Conservation (phyloP, 2,888 invertebrate species). For the Meandrusa payeni region DNA sequence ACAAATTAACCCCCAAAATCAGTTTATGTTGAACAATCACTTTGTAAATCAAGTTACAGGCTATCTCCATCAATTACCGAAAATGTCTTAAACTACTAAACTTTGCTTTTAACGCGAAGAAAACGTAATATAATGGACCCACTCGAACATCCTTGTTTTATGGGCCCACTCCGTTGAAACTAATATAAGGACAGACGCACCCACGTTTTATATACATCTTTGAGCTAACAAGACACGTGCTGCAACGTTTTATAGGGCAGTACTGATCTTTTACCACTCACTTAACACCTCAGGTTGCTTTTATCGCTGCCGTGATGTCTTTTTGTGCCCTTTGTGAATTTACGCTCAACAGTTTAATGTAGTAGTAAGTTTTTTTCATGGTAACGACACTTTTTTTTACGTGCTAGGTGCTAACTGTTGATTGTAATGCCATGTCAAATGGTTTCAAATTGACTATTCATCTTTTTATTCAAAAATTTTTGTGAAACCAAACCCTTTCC, state of each 20-base stretch:
- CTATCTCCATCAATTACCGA: constrained; percentile 25
- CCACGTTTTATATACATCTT: constrained; percentile 26
- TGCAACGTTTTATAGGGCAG: constrained; percentile 32
- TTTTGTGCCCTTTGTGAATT: constrained; percentile 21
- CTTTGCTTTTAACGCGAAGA: constrained; percentile 32
- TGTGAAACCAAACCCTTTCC: no score
- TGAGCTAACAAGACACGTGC: constrained; percentile 34
- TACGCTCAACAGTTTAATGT: constrained; percentile 19
- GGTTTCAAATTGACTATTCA: no score
- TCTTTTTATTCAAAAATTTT: no score
- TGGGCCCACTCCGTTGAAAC: constrained; percentile 33
- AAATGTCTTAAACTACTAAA: constrained; percentile 30
- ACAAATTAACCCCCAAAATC: no score
- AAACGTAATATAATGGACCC: constrained; percentile 33
- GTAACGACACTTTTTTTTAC: constrained; percentile 1
- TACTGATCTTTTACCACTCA: constrained; percentile 25
- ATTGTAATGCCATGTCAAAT: no score
- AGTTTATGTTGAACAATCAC: neutral
- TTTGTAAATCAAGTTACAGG: constrained; percentile 15
- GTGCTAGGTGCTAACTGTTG: neutral
- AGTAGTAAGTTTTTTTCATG: no score
- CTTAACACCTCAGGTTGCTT: constrained; percentile 23
- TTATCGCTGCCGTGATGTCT: constrained; percentile 16
- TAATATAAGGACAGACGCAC: constrained; percentile 31
- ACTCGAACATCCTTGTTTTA: constrained; percentile 32